phyloP scores from a whole-genome alignment of 2,113 vertebrate genomes.

The Ctenomys sociabilis region DNA sequence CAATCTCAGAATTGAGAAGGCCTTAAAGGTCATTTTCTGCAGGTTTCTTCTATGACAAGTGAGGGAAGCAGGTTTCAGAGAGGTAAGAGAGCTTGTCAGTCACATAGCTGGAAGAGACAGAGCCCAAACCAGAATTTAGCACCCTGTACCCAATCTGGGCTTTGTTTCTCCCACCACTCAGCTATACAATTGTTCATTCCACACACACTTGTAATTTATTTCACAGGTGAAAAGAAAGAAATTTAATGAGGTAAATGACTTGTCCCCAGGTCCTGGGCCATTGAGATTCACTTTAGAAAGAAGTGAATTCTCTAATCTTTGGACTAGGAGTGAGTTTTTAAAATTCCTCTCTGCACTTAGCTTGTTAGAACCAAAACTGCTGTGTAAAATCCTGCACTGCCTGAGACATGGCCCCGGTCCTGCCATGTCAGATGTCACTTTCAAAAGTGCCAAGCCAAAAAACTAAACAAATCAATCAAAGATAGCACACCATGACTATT shows the following conservation, averaged over 20 bases:
- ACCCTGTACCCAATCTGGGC: background rate
- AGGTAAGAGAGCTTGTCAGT: background rate
- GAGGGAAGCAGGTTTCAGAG: background rate
- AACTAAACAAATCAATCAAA: constrained; percentile 27
- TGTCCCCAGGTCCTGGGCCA: background rate
- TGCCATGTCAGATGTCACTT: constrained; percentile 34
- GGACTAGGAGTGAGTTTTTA: constrained; percentile 31
- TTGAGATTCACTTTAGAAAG: background rate
- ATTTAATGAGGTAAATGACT: background rate
- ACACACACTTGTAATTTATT: background rate
- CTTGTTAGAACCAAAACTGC: constrained; percentile 26
- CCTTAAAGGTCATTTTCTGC: background rate
- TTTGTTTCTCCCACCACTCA: background rate
- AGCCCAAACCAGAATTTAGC: background rate
- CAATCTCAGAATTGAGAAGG: background rate
- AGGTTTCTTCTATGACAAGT: background rate
- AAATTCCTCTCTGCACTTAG: background rate
- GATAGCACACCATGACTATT: constrained; percentile 20
- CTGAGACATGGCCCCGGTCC: background rate
- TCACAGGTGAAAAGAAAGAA: constrained; percentile 8
- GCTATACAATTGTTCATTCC: background rate
- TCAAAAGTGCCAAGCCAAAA: constrained; percentile 41
- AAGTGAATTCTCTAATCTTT: constrained; percentile 27
- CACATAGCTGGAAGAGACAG: background rate
- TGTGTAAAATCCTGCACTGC: background rate